Base-by-base conservation (phyloP, 2,888 invertebrate genomes). In the Eilema caniola region DNA sequence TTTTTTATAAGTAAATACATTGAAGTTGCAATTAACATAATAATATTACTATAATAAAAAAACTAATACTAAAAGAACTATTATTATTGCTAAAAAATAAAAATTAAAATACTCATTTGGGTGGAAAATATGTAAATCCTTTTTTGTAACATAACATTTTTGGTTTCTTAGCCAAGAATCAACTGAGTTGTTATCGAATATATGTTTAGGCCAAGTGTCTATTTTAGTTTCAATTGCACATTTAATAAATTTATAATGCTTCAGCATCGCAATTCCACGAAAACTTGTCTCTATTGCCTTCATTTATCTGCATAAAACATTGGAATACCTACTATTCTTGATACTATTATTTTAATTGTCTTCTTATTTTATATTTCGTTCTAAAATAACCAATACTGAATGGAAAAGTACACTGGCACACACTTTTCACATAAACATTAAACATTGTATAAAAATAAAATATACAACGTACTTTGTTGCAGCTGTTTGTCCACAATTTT, bases 191-290 rank as follows among this genome's bases (percentile, higher is more conserved):
- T 20, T 31, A 76, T 76, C 76, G 77, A 82, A 73, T 78, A 79
- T 83, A 79, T 84, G 83, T 82, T 84, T 86, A 76, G 82, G 84
- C 85, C 83, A 85, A 84, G 85, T 81, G 79, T 89, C 92, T 93
- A 93, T 93, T 93, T 92, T 81, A 69, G 92, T 90, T 90, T 88
- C 88, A 89, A 91, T 91, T 92, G 90, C 92, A 92, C 91, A 91
- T 92, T 86, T 92, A 93, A 91, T 89, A 88, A 92, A 90, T 93
- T 92, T 93, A 94, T 92, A 89, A 87, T 88, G 85, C 79, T 85
- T 86, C 79, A 82, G 84, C 84, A 85, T 83, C 85, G 84, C 80
- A 83, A 74, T 80, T 81, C 80, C 81, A 83, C 80, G 76, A 82
- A 82, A 88, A 87, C 77, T 83, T 78, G 71, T 69, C 80, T 81